phyloP scores from a whole-genome alignment of 2,113 vertebrate genomes.

The Spea multiplicata region DNA sequence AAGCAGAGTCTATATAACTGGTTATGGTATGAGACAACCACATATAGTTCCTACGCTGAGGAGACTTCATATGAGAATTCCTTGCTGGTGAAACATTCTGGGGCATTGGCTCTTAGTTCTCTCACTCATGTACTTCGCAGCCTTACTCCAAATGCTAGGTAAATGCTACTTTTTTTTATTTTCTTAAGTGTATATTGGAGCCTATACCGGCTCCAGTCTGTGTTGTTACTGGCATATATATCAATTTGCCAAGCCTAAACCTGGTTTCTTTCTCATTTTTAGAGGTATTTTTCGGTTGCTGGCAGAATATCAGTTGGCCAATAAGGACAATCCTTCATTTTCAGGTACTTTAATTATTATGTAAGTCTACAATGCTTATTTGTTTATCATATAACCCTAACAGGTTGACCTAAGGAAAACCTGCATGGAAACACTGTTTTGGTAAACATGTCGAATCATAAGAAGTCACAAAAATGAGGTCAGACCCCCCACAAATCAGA shows the following conservation, averaged over 20 bases:
- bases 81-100: conserved; percentile 86
- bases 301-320: conserved; percentile 88
- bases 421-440: no score
- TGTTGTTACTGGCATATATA: no score
- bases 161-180: conserved; percentile 35
- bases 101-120: conserved; percentile 87
- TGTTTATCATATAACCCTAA: no score
- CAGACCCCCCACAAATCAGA: no score
- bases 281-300: conserved; percentile 95
- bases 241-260: background rate
- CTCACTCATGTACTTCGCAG: conserved; percentile 87
- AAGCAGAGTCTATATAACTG: conserved; percentile 93
- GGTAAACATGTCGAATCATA: no score
- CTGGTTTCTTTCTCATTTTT: background rate
- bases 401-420: no score
- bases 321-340: conserved; percentile 89
- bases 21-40: conserved; percentile 97
- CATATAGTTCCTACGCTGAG: conserved; percentile 84
- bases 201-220: no score
- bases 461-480: no score
- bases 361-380: no score
- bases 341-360: conserved; percentile 61
- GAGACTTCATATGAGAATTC: conserved; percentile 98
- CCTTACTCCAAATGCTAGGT: conserved; percentile 91
- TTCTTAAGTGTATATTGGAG: background rate